Evolutionary conservation across 2,888 invertebrate genomes (phyloP).

Genomic region (Rotaria macrura): DNA sequence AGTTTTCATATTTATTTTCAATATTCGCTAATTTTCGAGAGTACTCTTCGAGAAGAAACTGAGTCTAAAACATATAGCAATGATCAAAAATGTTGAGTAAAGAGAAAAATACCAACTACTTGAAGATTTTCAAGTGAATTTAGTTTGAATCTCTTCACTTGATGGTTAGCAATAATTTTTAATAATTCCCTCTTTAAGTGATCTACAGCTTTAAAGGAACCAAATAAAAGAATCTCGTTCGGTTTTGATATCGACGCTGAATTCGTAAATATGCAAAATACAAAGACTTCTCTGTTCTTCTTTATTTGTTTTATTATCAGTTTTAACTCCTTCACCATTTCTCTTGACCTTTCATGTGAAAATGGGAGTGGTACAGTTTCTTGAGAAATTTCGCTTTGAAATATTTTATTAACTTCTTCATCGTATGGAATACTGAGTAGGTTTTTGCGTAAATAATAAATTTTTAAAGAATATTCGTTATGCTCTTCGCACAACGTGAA

Average conservation of each 20-base stretch:
- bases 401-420: not conserved
- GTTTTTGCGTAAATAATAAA: not conserved
- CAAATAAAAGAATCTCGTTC: not conserved
- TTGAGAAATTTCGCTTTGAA: not conserved
- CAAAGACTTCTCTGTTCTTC: not conserved
- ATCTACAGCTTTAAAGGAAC: not conserved
- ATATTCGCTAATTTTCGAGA: not conserved
- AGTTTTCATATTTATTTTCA: not conserved
- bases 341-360: not conserved
- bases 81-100: not conserved
- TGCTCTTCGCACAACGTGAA: not conserved
- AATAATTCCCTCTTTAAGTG: not conserved
- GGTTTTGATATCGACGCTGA: not conserved
- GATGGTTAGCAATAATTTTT: not conserved
- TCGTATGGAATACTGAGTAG: not conserved
- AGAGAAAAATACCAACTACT: not conserved
- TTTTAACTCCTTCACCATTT: not conserved
- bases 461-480: not conserved
- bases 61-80: not conserved
- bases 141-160: not conserved
- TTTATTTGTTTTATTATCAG: not conserved
- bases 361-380: not conserved
- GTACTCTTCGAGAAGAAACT: not conserved
- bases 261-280: not conserved
- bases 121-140: not conserved